phyloP scores from a whole-genome alignment of 1,140 invertebrate species.

The Aphis gossypii region DNA sequence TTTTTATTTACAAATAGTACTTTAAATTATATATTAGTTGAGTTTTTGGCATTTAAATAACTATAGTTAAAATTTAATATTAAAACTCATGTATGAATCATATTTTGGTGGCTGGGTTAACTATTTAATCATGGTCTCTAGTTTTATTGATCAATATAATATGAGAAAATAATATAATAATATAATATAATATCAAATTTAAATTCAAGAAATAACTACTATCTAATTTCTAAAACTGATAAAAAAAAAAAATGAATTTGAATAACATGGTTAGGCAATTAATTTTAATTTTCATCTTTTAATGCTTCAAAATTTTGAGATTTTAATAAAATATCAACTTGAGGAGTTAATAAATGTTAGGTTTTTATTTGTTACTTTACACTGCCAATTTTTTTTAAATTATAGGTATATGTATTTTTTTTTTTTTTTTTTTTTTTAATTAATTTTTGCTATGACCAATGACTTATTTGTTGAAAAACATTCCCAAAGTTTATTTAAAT shows the following conservation, averaged over 20 bases:
- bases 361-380: conserved; percentile 13
- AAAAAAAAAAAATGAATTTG: background rate
- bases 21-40: conserved; percentile 3
- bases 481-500: conserved; percentile 42
- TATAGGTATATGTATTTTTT: background rate
- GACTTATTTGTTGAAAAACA: conserved; percentile 38
- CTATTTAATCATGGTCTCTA: conserved; percentile 41
- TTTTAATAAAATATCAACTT: background rate
- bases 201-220: background rate
- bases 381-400: conserved; percentile 27
- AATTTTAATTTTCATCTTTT: background rate
- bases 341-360: conserved; percentile 12
- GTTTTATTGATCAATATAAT: conserved; percentile 35
- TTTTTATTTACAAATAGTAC: conserved; percentile 13
- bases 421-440: background rate
- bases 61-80: background rate
- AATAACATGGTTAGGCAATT: background rate
- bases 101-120: conserved; percentile 19
- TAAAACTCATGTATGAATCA: background rate
- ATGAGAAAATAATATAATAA: conserved; percentile 30
- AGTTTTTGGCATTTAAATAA: conserved; percentile 24
- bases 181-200: background rate
- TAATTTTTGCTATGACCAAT: conserved; percentile 26
- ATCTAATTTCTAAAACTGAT: background rate
- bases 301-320: conserved; percentile 13